These are phyloP conservation scores for Oreochromis spilurus DNA, from an alignment of 2,113 vertebrate genomes.

Conservation along the genomic window DNA sequence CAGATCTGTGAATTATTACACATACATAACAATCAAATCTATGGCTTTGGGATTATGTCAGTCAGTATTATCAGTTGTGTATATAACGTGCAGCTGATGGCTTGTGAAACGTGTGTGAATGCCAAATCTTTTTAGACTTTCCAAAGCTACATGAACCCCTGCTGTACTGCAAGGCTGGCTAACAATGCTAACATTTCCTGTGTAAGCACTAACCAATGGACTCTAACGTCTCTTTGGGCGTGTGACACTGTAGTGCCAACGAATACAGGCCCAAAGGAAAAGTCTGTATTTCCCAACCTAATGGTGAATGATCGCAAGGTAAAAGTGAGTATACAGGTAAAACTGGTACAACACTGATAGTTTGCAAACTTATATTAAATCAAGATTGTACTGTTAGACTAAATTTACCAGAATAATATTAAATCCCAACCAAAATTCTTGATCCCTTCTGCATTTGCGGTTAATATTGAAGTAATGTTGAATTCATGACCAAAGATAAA, in stretches of 20 bases:
- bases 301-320: not conserved
- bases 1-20: not conserved
- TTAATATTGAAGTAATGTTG: not conserved
- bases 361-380: not conserved
- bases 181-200: not conserved
- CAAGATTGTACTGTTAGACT: not conserved
- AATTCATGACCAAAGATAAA: not conserved
- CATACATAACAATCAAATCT: not conserved
- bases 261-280: not conserved
- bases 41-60: not conserved
- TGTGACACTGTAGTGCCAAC: not conserved
- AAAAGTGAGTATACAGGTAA: not conserved
- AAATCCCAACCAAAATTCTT: not conserved
- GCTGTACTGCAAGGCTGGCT: not conserved
- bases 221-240: not conserved
- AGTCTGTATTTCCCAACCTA: not conserved
- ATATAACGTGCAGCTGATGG: not conserved
- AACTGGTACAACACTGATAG: not conserved
- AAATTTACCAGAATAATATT: not conserved
- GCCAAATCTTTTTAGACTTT: not conserved
- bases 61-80: not conserved
- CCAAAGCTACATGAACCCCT: not conserved
- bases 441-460: not conserved
- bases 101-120: not conserved
- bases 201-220: not conserved